Base-by-base conservation (phyloP, 2,113 vertebrate species). In the Otolemur garnettii region DNA sequence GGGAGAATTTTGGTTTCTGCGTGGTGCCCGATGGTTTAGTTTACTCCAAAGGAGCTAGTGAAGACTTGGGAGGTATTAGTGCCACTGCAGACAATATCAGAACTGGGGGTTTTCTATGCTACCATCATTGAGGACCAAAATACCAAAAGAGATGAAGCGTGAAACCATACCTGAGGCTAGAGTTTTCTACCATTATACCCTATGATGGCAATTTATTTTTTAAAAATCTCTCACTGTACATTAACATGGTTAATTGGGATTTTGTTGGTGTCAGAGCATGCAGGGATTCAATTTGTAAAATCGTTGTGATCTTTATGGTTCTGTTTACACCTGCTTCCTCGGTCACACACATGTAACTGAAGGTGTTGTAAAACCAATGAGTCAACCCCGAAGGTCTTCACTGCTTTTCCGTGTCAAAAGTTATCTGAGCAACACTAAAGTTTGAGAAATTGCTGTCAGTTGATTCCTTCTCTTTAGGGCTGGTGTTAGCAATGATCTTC, bases 401-500 rank as follows among this genome's bases (percentile, higher is more conserved):
- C 35, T 10, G 19, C 21, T 77, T 62, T 62, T 35, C 35, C 13
- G 60, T 18, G 81, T 42, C 38, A 2, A 38, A 94, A 93, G 59
- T 57, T 92, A 22, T 35, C 33, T 13, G 60, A 19, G 10, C 35
- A 35, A 55, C 9, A 42, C 38, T n/a, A 7, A 91, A 74, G 59
- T 92, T 10, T 35, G 42, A 59, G 62, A 57, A 91, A 22, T 3
- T 1, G 7, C 87, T 89, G 72, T 85, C 74, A 35, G 35, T 57
- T 71, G 33, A 53, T 87, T 81, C 15, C 69, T 83, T 72, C 50
- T 95, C 83, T 96, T 87, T 35, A 4, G 72, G 53, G 53, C 14
- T 62, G 7, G 42, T 60, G 92, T 90, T 64, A 59, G 82, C 80
- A 86, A 79, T 8, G 33, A 78, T 78, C 95, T 93, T 94, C 94